phyloP scores from a whole-genome alignment of 1,140 invertebrate genomes.

The Aphis craccivora region DNA sequence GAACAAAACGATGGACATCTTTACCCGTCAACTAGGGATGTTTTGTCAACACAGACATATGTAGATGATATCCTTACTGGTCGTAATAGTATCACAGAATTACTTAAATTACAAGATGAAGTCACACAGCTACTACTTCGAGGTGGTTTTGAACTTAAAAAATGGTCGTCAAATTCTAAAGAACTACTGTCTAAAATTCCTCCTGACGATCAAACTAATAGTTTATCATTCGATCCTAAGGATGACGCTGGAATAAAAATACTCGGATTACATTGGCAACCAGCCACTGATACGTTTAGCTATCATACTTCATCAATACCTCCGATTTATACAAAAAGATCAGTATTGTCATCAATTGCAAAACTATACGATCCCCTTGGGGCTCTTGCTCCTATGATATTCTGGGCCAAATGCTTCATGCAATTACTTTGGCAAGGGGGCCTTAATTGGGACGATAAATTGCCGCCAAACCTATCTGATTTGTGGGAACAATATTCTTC shows the following conservation, averaged over 20 bases:
- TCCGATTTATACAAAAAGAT: neutral
- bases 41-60: neutral
- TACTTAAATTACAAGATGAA: neutral
- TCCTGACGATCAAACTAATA: neutral
- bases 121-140: neutral
- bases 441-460: neutral
- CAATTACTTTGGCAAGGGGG: neutral
- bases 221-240: neutral
- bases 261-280: slow-evolving; percentile 22
- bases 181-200: neutral
- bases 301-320: neutral
- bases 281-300: neutral
- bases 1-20: slow-evolving; percentile 51
- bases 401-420: slow-evolving; percentile 37
- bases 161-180: neutral
- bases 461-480: neutral
- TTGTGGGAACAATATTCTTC: neutral
- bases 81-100: neutral
- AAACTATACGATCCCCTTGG: neutral
- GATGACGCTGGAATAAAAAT: neutral
- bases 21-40: neutral
- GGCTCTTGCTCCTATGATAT: neutral
- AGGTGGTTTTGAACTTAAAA: slow-evolving; percentile 15
- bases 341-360: neutral
- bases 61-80: slow-evolving; percentile 9